Percentiles rank a stretch among this genome's conserved stretches.
phyloP scores from a whole-genome alignment of 1,140 invertebrate species.

The Formica exsecta region DNA sequence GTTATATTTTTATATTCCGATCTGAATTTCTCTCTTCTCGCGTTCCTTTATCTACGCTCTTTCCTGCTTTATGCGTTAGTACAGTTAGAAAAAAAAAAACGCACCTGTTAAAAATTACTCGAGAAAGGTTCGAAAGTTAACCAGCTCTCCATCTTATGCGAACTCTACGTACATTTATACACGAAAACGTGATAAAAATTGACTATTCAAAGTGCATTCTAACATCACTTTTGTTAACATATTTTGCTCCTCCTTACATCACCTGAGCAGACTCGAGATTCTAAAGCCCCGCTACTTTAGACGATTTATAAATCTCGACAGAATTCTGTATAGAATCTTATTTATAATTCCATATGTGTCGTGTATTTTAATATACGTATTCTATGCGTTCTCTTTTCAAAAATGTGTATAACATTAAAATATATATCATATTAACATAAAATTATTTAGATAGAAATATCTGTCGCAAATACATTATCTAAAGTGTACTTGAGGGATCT shows the following conservation, averaged over 20 bases:
- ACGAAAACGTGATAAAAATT: background rate
- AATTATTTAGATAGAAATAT: no score
- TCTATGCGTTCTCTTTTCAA: no score
- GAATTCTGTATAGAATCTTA: no score
- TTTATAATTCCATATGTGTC: no score
- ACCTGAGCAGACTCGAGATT: no score
- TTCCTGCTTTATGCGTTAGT: background rate
- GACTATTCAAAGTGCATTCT: background rate
- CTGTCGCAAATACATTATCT: background rate
- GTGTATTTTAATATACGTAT: no score
- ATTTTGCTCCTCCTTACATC: no score
- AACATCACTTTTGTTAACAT: background rate
- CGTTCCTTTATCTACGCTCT: background rate
- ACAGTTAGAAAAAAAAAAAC: background rate
- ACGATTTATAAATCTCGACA: no score
- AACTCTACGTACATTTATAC: slow-evolving; percentile 19
- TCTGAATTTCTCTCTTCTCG: background rate
- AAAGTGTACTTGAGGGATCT: background rate
- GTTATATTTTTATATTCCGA: background rate
- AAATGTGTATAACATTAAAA: no score
- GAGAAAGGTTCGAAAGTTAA: background rate
- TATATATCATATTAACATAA: no score
- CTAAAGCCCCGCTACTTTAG: no score
- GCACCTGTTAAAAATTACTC: background rate
- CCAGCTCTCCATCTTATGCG: background rate